Percentiles rank a stretch among this genome's conserved stretches.
These are phyloP conservation scores for Phoxinus dragarum DNA, from an alignment of 2,797 vertebrate genomes.

Conservation along the genomic window DNA sequence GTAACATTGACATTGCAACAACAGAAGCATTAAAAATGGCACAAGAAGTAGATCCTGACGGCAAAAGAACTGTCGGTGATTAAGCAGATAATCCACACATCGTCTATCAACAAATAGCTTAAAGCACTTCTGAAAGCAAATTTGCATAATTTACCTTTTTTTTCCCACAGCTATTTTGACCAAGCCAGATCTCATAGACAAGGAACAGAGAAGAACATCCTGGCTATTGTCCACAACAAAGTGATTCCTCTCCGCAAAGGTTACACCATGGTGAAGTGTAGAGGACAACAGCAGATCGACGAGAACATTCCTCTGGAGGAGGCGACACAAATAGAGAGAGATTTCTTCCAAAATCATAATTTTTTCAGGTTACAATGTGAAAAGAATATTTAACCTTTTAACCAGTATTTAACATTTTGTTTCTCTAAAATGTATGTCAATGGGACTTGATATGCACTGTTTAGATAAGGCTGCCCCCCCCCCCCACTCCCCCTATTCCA, in stretches of 20 bases:
- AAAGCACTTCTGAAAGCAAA: constrained; percentile 66
- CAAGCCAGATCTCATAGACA: constrained; percentile 82
- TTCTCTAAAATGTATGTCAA: background rate
- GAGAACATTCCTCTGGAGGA: constrained; percentile 65
- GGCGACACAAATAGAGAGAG: constrained; percentile 72
- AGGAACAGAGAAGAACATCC: constrained; percentile 70
- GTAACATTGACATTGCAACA: constrained; percentile 85
- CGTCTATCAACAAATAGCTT: background rate
- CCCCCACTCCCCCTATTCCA: no score
- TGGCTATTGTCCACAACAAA: constrained; percentile 71
- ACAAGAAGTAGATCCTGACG: constrained; percentile 77
- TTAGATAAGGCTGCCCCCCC: no score
- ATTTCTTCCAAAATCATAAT: constrained; percentile 78
- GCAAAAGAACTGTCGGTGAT: constrained; percentile 83
- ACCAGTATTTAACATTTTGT: background rate
- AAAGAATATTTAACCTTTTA: background rate
- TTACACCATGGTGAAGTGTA: constrained; percentile 83
- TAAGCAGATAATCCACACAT: background rate
- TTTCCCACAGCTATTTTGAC: constrained; percentile 76
- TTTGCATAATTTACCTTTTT: background rate
- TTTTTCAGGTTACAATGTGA: constrained; percentile 73
- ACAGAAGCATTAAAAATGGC: constrained; percentile 84
- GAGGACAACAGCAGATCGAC: constrained; percentile 81
- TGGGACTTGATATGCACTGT: no score
- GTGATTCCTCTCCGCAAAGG: constrained; percentile 78